phyloP scores from a whole-genome alignment of 2,888 invertebrate genomes.

The Ypsolopha scabrella region DNA sequence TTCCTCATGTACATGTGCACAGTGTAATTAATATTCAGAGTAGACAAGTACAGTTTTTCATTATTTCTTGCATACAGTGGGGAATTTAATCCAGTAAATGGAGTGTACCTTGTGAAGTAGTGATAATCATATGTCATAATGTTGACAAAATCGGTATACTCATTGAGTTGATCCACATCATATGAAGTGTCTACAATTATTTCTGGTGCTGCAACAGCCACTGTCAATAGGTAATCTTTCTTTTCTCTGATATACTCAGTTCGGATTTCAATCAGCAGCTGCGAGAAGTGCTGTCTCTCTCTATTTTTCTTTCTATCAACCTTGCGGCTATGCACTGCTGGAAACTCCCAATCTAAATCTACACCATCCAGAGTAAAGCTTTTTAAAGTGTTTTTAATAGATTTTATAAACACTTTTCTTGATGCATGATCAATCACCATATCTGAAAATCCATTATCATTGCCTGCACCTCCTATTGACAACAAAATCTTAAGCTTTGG shows the following conservation, averaged over 20 bases:
- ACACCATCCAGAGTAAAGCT: conserved; percentile 75
- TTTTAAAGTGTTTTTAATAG: conserved; percentile 62
- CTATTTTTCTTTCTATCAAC: conserved; percentile 20
- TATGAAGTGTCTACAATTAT: conserved; percentile 82
- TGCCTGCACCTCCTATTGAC: conserved; percentile 77
- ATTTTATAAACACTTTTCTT: conserved; percentile 74
- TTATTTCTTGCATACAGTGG: conserved; percentile 75
- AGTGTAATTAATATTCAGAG: conserved; percentile 86
- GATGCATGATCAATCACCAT: conserved; percentile 80
- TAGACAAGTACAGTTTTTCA: conserved; percentile 75
- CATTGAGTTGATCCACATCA: conserved; percentile 80
- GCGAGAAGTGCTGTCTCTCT: conserved; percentile 80
- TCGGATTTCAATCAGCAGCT: conserved; percentile 79
- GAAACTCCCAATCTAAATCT: conserved; percentile 92
- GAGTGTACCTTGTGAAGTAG: conserved; percentile 79
- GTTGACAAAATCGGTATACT: conserved; percentile 87
- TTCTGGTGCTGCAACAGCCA: conserved; percentile 85
- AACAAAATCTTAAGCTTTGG: conserved; percentile 80
- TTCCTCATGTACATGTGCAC: conserved; percentile 80
- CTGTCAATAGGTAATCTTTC: conserved; percentile 73
- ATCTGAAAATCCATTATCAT: conserved; percentile 73
- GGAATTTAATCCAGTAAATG: conserved; percentile 88
- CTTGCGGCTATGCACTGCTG: conserved; percentile 62
- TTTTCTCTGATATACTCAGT: conserved; percentile 73
- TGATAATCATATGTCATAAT: conserved; percentile 96